These are phyloP conservation scores for Brevimyrus niger DNA, from an alignment of 2,113 vertebrate genomes.

Conservation along the genomic window DNA sequence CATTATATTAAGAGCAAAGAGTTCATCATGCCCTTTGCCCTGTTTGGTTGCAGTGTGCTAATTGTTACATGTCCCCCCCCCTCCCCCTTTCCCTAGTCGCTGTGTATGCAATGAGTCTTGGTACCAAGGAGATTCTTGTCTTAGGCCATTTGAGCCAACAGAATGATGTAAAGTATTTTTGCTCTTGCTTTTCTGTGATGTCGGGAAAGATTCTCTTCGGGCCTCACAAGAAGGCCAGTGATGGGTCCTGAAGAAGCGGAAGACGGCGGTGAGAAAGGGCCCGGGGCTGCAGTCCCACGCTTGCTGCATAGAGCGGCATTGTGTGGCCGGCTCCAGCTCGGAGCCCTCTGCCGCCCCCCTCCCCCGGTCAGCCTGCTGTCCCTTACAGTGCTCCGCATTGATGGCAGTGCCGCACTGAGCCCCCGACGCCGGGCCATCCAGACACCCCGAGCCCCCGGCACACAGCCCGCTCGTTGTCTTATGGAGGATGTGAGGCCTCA, in stretches of 20 bases:
- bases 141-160: background rate
- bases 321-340: constrained; percentile 26
- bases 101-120: background rate
- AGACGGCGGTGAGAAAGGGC: constrained; percentile 45
- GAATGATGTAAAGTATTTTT: background rate
- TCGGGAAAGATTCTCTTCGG: background rate
- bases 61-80: background rate
- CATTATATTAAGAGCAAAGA: background rate
- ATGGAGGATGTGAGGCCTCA: constrained; percentile 19
- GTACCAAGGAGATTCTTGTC: background rate
- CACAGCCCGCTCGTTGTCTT: constrained; percentile 21
- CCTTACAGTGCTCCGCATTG: constrained; percentile 26
- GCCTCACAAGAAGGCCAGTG: background rate
- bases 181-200: background rate
- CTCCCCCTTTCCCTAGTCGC: background rate
- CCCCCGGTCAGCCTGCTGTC: constrained; percentile 28
- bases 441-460: background rate
- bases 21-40: background rate
- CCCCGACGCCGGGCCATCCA: constrained; percentile 17
- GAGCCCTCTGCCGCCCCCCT: constrained; percentile 17
- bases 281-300: constrained; percentile 45
- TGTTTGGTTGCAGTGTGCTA: background rate
- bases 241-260: constrained; percentile 4
- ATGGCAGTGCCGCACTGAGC: background rate
- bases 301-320: constrained; percentile 48